Conservation (phyloP, 2,113 vertebrate genomes). For the Eonycteris spelaea region DNA sequence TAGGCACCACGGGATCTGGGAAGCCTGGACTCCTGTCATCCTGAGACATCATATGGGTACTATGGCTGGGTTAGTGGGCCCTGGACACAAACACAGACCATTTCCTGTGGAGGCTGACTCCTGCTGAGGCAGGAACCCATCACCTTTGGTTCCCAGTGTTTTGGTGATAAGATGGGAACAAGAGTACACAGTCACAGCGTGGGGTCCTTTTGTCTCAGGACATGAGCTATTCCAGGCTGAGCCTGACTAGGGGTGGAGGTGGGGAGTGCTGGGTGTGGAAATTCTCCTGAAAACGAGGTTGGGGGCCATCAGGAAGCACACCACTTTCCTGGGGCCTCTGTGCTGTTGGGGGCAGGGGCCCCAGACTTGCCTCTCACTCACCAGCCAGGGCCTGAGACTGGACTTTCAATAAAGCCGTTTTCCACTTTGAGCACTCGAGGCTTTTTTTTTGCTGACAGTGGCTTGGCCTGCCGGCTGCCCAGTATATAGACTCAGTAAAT, state of each 20-base stretch:
- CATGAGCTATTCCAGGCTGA: neutral
- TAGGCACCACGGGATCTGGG: neutral
- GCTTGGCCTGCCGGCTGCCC: neutral
- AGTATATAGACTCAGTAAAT: neutral
- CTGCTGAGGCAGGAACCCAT: neutral
- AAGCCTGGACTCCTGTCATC: neutral
- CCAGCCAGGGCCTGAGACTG: neutral
- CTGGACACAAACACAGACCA: neutral
- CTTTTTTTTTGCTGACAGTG: neutral
- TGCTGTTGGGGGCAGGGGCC: neutral
- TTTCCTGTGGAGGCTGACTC: neutral
- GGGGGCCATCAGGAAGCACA: neutral
- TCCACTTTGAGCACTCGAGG: neutral
- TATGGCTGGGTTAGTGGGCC: neutral
- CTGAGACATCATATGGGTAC: neutral
- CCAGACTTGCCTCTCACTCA: neutral
- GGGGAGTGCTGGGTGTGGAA: neutral
- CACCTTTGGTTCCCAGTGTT: neutral
- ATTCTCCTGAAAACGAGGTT: neutral
- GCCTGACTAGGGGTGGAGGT: neutral
- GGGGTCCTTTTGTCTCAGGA: neutral
- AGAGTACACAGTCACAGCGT: neutral
- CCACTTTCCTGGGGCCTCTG: neutral
- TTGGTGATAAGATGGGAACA: neutral
- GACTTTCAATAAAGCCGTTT: neutral